Evolutionary conservation across 2,888 invertebrate species (phyloP).

Genomic region (Parascotia fuliginaria): DNA sequence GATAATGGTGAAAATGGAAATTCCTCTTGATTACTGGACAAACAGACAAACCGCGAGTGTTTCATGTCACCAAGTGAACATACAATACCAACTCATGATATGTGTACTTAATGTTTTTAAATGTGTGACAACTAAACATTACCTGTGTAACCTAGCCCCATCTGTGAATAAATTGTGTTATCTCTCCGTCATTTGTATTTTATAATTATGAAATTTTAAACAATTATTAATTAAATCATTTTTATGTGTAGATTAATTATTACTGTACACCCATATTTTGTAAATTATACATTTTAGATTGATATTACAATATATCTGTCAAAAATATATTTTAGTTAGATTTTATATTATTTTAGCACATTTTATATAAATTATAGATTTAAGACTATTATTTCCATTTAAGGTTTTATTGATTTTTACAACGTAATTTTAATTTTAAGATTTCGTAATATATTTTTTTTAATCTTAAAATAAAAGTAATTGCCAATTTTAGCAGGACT

Average conservation of each 20-base stretch:
- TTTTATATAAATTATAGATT: slow-evolving; percentile 43
- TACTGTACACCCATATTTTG: slow-evolving; percentile 20
- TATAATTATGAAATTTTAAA: slow-evolving; percentile 20
- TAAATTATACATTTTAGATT: slow-evolving; percentile 24
- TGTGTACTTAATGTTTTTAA: slow-evolving; percentile 33
- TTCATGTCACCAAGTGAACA: slow-evolving; percentile 62
- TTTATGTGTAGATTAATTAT: slow-evolving; percentile 19
- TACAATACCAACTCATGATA: slow-evolving; percentile 18
- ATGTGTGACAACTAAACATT: slow-evolving; percentile 33
- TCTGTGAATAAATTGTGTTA: slow-evolving; percentile 30
- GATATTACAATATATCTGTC: slow-evolving; percentile 20
- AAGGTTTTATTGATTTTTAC: slow-evolving; percentile 46
- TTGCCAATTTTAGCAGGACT: slow-evolving; percentile 19
- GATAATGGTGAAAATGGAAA: slow-evolving; percentile 90
- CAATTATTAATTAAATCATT: slow-evolving; percentile 31
- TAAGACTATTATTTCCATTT: slow-evolving; percentile 47
- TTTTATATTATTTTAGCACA: slow-evolving; percentile 28
- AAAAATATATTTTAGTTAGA: slow-evolving; percentile 26
- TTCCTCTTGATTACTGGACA: slow-evolving; percentile 73
- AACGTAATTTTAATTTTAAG: slow-evolving; percentile 35
- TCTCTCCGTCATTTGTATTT: slow-evolving; percentile 14
- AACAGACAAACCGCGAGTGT: slow-evolving; percentile 59
- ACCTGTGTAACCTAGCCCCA: slow-evolving; percentile 12
- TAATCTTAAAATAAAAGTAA: slow-evolving; percentile 43
- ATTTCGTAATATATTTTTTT: slow-evolving; percentile 41